Percentiles rank a stretch among this genome's conserved stretches.
These are phyloP conservation scores for Homarus americanus DNA, from an alignment of 1,140 invertebrate genomes.

Conservation along the genomic window DNA sequence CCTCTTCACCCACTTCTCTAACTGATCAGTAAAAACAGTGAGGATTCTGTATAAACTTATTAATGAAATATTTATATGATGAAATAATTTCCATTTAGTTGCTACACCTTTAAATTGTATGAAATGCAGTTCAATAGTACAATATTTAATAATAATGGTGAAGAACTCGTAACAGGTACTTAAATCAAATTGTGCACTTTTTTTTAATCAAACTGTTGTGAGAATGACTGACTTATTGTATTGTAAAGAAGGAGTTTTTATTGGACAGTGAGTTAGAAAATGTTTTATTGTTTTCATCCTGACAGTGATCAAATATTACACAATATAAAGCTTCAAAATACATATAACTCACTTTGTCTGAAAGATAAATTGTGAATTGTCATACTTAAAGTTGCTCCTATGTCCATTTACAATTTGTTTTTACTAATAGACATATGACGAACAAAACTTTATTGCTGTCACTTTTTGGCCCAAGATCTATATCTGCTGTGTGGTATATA, in stretches of 20 bases:
- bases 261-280: slow-evolving; percentile 27
- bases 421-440: neutral
- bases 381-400: slow-evolving; percentile 34
- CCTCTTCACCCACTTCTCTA: slow-evolving; percentile 31
- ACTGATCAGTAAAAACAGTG: slow-evolving; percentile 24
- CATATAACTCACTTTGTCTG: slow-evolving; percentile 24
- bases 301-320: slow-evolving; percentile 8
- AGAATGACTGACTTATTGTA: slow-evolving; percentile 54
- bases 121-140: slow-evolving; percentile 53
- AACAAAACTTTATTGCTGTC: slow-evolving; percentile 40
- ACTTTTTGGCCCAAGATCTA: slow-evolving; percentile 54
- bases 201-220: slow-evolving; percentile 43
- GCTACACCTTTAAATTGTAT: slow-evolving; percentile 50
- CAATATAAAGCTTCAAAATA: slow-evolving; percentile 34
- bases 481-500: slow-evolving; percentile 56
- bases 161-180: slow-evolving; percentile 60
- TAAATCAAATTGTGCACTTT: slow-evolving; percentile 57
- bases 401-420: slow-evolving; percentile 38
- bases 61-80: slow-evolving; percentile 33
- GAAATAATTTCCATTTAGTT: slow-evolving; percentile 28
- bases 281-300: slow-evolving; percentile 12
- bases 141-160: slow-evolving; percentile 38
- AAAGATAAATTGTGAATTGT: slow-evolving; percentile 26
- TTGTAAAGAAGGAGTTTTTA: slow-evolving; percentile 35
- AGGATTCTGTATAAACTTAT: slow-evolving; percentile 19